Percentiles rank a stretch among this genome's conserved stretches.
Evolutionary conservation across 1,140 invertebrate genomes (phyloP).

Genomic region (Platyscapa corneri): DNA sequence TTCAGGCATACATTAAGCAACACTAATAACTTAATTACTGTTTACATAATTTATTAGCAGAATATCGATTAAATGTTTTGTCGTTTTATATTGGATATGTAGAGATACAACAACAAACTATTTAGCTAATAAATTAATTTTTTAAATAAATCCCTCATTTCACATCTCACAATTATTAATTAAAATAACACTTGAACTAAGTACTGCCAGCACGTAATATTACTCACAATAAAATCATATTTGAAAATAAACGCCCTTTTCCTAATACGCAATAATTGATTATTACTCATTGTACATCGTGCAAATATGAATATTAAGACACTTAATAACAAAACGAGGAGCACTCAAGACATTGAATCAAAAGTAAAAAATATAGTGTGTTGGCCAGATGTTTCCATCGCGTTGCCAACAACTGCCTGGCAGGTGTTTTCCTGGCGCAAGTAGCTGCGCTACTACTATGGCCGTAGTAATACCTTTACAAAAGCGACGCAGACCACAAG

Average conservation of each 20-base stretch:
- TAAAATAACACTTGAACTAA: background rate
- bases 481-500: background rate
- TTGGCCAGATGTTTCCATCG: conserved; percentile 35
- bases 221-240: background rate
- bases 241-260: background rate
- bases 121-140: no score
- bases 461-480: background rate
- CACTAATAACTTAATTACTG: no score
- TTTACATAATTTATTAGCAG: no score
- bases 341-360: no score
- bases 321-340: background rate
- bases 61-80: no score
- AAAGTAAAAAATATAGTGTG: no score
- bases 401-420: conserved; percentile 55
- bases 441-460: background rate
- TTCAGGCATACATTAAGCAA: no score
- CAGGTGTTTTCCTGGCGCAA: conserved; percentile 46
- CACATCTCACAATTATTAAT: no score
- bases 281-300: background rate
- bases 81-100: no score
- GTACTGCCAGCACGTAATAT: background rate
- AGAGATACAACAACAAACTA: no score
- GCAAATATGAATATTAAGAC: no score
- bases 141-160: no score
- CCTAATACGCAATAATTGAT: background rate